Conservation (phyloP, 2,888 invertebrate species). For the Uloborus plumipes region DNA sequence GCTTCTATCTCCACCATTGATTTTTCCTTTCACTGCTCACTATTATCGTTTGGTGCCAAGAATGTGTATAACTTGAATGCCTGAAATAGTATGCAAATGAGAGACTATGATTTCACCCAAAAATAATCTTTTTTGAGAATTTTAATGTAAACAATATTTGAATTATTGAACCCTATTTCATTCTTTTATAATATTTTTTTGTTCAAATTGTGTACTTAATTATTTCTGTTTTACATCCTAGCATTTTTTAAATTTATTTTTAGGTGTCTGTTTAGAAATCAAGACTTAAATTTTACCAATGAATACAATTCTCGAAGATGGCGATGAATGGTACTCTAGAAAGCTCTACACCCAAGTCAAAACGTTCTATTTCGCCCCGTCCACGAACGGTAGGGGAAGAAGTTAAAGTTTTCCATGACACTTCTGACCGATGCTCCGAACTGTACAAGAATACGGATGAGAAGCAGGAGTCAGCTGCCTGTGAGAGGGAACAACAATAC, state of each 20-base stretch:
- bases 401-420: constrained; percentile 35
- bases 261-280: neutral
- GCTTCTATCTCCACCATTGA: too few relatives aligned
- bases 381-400: constrained; percentile 49
- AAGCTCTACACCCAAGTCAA: constrained; percentile 1
- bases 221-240: too few relatives aligned
- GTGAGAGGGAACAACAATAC: constrained; percentile 2
- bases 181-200: too few relatives aligned
- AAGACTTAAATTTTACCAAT: constrained; percentile 9
- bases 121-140: too few relatives aligned
- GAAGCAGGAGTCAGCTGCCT: neutral
- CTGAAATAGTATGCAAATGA: too few relatives aligned
- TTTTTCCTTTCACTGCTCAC: too few relatives aligned
- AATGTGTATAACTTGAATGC: too few relatives aligned
- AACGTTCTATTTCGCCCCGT: constrained; percentile 22
- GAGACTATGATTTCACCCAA: too few relatives aligned
- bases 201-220: too few relatives aligned
- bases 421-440: neutral
- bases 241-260: neutral
- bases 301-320: neutral
- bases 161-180: too few relatives aligned
- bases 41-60: too few relatives aligned
- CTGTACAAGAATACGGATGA: constrained; percentile 19
- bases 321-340: constrained; percentile 27
- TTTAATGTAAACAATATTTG: too few relatives aligned